Evolutionary conservation across 2,797 vertebrate genomes (phyloP).

Genomic region (Falco biarmicus): DNA sequence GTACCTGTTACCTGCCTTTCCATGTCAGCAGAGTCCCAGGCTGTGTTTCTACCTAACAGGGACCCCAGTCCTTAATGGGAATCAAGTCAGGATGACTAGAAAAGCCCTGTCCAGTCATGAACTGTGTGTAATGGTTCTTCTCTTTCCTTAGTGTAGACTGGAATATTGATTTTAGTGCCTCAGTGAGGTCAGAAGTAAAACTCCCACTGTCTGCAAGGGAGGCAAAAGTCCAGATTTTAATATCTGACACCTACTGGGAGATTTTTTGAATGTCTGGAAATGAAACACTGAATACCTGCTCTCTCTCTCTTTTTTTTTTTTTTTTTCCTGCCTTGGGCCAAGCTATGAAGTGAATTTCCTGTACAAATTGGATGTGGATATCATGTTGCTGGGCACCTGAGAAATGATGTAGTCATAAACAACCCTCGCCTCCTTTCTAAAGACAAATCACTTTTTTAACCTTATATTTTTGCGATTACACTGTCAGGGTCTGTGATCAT

Average conservation of each 20-base stretch:
- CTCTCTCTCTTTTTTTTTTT: not conserved
- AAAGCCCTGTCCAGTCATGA: not conserved
- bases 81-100: not conserved
- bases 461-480: not conserved
- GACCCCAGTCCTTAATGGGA: not conserved
- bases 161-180: not conserved
- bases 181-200: not conserved
- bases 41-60: not conserved
- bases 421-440: not conserved
- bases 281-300: not conserved
- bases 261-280: not conserved
- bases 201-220: not conserved
- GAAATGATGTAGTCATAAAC: not conserved
- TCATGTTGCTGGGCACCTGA: not conserved
- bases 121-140: not conserved
- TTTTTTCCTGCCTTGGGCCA: not conserved
- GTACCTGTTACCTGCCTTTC: rapidly evolving
- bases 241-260: not conserved
- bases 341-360: not conserved
- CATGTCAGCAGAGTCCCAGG: not conserved
- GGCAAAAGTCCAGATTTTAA: not conserved
- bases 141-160: not conserved
- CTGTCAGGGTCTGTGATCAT: not conserved
- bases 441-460: not conserved
- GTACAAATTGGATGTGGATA: not conserved